Percentiles rank a stretch among this genome's conserved stretches.
phyloP scores from a whole-genome alignment of 2,113 vertebrate genomes.

The Channa maculata region DNA sequence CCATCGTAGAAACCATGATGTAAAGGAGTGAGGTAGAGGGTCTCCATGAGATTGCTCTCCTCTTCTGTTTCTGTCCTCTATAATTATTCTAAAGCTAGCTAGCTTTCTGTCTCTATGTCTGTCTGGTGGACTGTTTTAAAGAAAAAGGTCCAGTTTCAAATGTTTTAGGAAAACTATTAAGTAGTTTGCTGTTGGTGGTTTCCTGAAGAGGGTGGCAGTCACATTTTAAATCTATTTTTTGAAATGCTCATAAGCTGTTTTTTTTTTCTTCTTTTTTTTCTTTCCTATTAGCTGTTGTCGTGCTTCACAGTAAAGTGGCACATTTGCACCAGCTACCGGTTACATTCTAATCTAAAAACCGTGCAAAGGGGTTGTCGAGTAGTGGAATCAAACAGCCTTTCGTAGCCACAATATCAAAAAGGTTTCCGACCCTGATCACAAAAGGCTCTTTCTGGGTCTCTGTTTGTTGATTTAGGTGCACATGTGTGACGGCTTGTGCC shows the following conservation, averaged over 20 bases:
- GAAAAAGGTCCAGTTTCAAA: constrained; percentile 54
- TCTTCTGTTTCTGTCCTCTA: constrained; percentile 75
- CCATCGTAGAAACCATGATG: constrained; percentile 99
- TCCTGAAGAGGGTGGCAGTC: constrained; percentile 40
- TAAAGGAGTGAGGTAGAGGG: constrained; percentile 83
- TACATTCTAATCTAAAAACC: not conserved
- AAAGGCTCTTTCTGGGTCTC: not conserved
- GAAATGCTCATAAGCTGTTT: constrained; percentile 17
- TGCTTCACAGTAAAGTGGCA: constrained; percentile 11
- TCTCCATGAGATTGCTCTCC: constrained; percentile 86
- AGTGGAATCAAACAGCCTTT: constrained; percentile 44
- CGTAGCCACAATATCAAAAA: constrained; percentile 13
- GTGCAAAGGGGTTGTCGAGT: constrained; percentile 30
- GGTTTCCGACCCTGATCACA: not conserved
- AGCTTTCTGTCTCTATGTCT: constrained; percentile 69
- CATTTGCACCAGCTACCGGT: constrained; percentile 8
- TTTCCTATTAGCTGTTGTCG: constrained; percentile 1
- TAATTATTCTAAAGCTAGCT: constrained; percentile 70
- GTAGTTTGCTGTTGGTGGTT: constrained; percentile 45
- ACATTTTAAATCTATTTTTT: constrained; percentile 65
- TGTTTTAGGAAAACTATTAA: constrained; percentile 56
- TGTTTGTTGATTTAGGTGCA: not conserved
- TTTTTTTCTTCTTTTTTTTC: not conserved
- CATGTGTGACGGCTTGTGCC: constrained; percentile 14
- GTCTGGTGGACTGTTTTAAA: constrained; percentile 73